Base-by-base conservation (phyloP, 2,888 invertebrate genomes). In the Pyrocoelia pectoralis region DNA sequence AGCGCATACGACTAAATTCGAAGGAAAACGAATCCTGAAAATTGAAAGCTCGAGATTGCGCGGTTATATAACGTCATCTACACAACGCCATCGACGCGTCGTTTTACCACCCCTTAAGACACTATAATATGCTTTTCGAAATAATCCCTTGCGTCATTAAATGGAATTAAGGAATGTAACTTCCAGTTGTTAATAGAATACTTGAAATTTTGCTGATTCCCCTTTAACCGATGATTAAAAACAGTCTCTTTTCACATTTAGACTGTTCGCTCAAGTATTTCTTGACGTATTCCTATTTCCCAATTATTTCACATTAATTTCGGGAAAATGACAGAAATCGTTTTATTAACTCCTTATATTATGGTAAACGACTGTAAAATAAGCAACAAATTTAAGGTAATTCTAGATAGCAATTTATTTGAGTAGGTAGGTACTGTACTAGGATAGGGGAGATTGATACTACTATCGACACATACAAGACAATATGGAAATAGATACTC, bases 31-130 rank as follows among this genome's bases (percentile, higher is more conserved):
- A 70, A 66, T 61, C 48, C 60, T 56, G 53, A 65, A 67, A 66
- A 59, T 56, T 61, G 56, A 65, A 61, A 61, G 50, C 58, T 68
- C 59, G 70, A 68, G 70, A 67, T 65, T 70, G 70, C 70, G 70
- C 70, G 52, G 49, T 57, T 38, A 41, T 54, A 54, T 64, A 59
- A 57, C 24, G 38, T 56, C 54, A n/a, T 53, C 41, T 49, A 46
- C 55, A 55, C 55, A 54, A 52, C 57, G 59, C 59, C 53, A 60
- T 57, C 62, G 66, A 61, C 64, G 62, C 65, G 66, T 65, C 64
- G 66, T 66, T 55, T 48, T 54, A 60, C 58, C 53, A 54, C 52
- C 43, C 43, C 14, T 13, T 14, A 38, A 38, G 18, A 29, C 12
- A 33, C 19, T 53, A 18, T n/a, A n/a, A n/a, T 56, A 33, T 17